phyloP scores from a whole-genome alignment of 2,888 invertebrate genomes.

The Eristalis pertinax region DNA sequence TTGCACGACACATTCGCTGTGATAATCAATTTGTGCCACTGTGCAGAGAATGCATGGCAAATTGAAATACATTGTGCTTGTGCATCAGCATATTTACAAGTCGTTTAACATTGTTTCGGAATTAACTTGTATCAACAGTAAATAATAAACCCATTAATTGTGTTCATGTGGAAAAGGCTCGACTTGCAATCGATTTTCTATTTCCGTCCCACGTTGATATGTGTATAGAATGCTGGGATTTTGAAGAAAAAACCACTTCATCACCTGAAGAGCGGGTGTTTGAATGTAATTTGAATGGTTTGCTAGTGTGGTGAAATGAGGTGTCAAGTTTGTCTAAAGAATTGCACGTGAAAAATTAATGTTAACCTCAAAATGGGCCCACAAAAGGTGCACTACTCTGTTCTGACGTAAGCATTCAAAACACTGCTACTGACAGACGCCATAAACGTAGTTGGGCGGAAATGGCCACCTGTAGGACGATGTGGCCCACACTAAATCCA shows the following conservation, averaged over 20 bases:
- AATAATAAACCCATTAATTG: neutral
- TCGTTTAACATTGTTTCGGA: neutral
- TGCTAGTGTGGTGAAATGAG: neutral
- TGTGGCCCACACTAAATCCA: no score
- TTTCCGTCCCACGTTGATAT: neutral
- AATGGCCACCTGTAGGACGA: no score
- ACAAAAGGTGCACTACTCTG: no score
- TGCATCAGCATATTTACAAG: constrained; percentile 25
- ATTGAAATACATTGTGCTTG: constrained; percentile 23
- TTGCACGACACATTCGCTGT: constrained; percentile 24
- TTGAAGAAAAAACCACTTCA: neutral
- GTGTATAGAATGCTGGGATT: neutral
- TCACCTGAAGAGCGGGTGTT: neutral
- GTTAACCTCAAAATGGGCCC: no score
- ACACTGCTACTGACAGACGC: no score
- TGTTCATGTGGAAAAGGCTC: neutral
- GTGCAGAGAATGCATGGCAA: constrained; percentile 12
- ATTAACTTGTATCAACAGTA: neutral
- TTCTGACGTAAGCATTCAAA: no score
- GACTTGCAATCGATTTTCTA: neutral
- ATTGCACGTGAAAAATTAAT: no score
- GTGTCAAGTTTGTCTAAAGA: neutral
- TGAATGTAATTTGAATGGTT: neutral
- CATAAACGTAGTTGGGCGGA: no score
- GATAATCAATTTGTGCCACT: constrained; percentile 31